These are phyloP conservation scores for Cheilosia impressa DNA, from an alignment of 2,888 invertebrate genomes.

Conservation along the genomic window DNA sequence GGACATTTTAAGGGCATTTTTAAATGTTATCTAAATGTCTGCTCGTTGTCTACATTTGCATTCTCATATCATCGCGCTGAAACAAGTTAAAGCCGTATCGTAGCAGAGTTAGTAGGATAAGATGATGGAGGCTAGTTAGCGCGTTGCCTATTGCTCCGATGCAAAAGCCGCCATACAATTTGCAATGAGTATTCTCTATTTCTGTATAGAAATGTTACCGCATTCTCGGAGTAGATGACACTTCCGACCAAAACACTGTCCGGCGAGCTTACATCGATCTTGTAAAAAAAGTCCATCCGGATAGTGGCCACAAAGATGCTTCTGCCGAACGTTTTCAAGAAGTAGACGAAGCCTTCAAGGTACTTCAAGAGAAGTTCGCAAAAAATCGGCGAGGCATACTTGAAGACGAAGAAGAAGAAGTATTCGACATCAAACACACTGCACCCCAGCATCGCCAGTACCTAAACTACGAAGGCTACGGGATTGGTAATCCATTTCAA, in stretches of 20 bases:
- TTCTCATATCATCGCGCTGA: too few species aligned
- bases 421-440: constrained; percentile 90
- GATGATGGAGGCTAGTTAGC: too few species aligned
- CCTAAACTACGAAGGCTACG: constrained; percentile 91
- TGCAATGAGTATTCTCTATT: background rate
- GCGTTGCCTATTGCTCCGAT: too few species aligned
- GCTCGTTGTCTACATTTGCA: too few species aligned
- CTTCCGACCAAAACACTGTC: constrained; percentile 89
- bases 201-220: constrained; percentile 87
- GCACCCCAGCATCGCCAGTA: constrained; percentile 93
- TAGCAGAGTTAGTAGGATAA: too few species aligned
- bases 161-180: too few species aligned
- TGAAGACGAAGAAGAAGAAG: constrained; percentile 84
- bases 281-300: constrained; percentile 94
- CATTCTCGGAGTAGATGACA: constrained; percentile 87
- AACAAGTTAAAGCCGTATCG: too few species aligned
- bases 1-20: too few species aligned
- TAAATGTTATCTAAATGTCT: too few species aligned
- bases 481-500: constrained; percentile 91
- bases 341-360: constrained; percentile 90
- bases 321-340: constrained; percentile 89
- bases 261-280: constrained; percentile 89
- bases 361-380: constrained; percentile 88
- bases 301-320: constrained; percentile 90
- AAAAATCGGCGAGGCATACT: constrained; percentile 85